These are phyloP conservation scores for Leptoteleia sp. DNA, from an alignment of 1,140 invertebrate species.

Conservation along the genomic window DNA sequence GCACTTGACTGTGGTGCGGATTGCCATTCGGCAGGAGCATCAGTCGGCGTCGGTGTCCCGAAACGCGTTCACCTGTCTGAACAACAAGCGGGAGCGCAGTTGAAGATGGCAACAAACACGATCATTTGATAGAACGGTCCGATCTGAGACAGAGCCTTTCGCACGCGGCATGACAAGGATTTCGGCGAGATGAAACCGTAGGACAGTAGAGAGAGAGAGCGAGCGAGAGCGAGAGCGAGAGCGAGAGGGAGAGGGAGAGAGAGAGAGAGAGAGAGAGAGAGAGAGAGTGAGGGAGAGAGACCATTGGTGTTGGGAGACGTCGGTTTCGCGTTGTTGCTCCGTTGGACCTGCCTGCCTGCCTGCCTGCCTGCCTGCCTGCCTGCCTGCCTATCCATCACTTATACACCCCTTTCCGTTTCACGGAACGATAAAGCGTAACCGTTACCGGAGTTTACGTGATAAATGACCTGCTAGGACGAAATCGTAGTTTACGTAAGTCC, in stretches of 20 bases:
- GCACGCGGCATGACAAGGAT: constrained; percentile 22
- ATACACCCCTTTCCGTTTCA: constrained; percentile 28
- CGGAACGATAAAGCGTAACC: constrained; percentile 27
- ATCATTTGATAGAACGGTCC: constrained; percentile 72
- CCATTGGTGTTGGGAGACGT: constrained; percentile 17
- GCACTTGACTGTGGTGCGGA: constrained; percentile 60
- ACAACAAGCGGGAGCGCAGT: constrained; percentile 59
- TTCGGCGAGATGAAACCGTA: constrained; percentile 39
- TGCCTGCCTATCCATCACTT: constrained; percentile 16
- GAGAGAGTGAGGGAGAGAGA: too few relatives aligned
- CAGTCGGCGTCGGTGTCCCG: constrained; percentile 74
- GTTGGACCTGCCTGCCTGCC: constrained; percentile 14
- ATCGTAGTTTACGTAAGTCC: constrained; percentile 34
- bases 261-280: too few relatives aligned
- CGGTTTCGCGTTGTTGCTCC: constrained; percentile 18
- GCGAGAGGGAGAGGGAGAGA: too few relatives aligned
- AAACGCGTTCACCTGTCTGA: constrained; percentile 72
- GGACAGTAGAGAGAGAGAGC: constrained; percentile 30
- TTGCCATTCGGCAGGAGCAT: constrained; percentile 72
- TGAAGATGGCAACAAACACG: constrained; percentile 72
- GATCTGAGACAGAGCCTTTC: constrained; percentile 36
- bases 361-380: too few relatives aligned
- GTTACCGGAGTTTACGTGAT: constrained; percentile 54
- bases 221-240: too few relatives aligned
- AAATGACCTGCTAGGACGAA: constrained; percentile 44